Conservation (phyloP, 1,140 invertebrate species). For the Spodoptera litura region DNA sequence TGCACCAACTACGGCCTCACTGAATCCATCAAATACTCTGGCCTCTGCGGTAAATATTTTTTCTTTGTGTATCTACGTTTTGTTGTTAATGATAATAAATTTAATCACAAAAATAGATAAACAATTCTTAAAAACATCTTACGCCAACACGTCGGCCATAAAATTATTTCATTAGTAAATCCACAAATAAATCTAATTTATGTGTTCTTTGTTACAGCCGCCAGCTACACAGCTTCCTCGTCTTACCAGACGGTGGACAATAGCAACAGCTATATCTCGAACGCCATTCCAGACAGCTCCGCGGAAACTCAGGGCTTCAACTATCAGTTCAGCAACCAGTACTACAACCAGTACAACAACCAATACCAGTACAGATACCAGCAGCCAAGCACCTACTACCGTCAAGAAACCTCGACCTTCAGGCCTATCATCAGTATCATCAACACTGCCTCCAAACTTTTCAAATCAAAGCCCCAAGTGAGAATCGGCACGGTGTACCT, state of each 20-base stretch:
- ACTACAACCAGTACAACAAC: constrained; percentile 77
- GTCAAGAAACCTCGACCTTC: constrained; percentile 69
- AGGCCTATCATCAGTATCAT: constrained; percentile 78
- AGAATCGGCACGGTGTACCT: constrained; percentile 76
- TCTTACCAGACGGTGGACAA: constrained; percentile 75
- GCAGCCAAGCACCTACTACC: constrained; percentile 69
- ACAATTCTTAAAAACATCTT: no score
- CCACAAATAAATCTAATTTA: constrained; percentile 14
- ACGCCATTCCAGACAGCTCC: constrained; percentile 81
- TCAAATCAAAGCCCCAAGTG: constrained; percentile 77
- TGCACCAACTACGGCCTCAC: constrained; percentile 90
- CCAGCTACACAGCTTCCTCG: constrained; percentile 71
- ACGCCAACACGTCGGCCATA: no score
- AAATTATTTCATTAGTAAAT: not conserved
- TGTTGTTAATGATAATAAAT: not conserved
- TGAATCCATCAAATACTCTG: constrained; percentile 90
- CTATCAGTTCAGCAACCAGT: constrained; percentile 71
- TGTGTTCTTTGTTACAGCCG: constrained; percentile 66
- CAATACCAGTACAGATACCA: constrained; percentile 77
- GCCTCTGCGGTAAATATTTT: constrained; percentile 91
- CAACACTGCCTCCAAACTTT: constrained; percentile 78
- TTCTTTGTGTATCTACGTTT: not conserved
- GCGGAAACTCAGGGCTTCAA: constrained; percentile 72
- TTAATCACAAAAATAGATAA: not conserved
- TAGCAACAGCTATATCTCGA: constrained; percentile 78